Percentiles rank a stretch among this genome's conserved stretches.
Conservation (phyloP, 2,888 invertebrate genomes). For the Cordilura impudica region DNA sequence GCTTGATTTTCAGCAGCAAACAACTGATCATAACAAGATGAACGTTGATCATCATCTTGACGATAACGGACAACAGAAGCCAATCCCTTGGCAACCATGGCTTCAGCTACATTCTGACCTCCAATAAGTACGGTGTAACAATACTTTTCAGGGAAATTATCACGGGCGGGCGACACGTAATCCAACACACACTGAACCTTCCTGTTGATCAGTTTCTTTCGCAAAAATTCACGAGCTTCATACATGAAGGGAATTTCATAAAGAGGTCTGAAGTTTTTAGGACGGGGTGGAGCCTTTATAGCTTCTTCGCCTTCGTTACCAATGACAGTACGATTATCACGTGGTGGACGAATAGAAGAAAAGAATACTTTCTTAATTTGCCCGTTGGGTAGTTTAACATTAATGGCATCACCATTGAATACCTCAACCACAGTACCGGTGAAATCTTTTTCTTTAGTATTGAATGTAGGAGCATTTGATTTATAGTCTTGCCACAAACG, state of each 20-base stretch:
- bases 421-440: conserved; percentile 92
- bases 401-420: conserved; percentile 95
- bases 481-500: conserved; percentile 96
- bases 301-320: conserved; percentile 84
- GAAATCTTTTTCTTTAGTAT: conserved; percentile 89
- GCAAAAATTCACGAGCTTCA: conserved; percentile 97
- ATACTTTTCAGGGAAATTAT: conserved; percentile 95
- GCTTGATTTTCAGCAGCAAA: conserved; percentile 96
- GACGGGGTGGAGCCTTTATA: conserved; percentile 81
- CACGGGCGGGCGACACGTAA: conserved; percentile 96
- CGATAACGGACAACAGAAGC: conserved; percentile 96
- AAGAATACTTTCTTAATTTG: conserved; percentile 94
- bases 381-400: conserved; percentile 88
- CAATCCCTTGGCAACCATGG: conserved; percentile 92
- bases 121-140: conserved; percentile 95
- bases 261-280: conserved; percentile 90
- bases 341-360: conserved; percentile 96
- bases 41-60: conserved; percentile 97
- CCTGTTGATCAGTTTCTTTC: conserved; percentile 97
- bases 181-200: conserved; percentile 95
- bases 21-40: conserved; percentile 94
- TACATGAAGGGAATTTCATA: conserved; percentile 99
- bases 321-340: conserved; percentile 82
- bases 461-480: conserved; percentile 84
- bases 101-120: conserved; percentile 94